phyloP scores from a whole-genome alignment of 2,113 vertebrate species.

The Cephalophus harveyi region DNA sequence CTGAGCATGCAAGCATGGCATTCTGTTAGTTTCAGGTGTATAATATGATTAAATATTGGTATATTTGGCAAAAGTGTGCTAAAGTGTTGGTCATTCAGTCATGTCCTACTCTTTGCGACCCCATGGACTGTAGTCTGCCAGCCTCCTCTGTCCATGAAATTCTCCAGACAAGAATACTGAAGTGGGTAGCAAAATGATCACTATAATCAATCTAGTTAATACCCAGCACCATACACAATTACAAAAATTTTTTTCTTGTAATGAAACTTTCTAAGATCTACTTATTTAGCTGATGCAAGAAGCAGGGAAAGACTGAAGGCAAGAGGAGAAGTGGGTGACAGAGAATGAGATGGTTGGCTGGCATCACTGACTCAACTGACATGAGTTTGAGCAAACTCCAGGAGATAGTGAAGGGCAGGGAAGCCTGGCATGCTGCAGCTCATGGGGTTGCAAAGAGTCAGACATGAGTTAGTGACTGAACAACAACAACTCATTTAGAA shows the following conservation, averaged over 20 bases:
- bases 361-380: neutral
- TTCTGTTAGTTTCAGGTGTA: neutral
- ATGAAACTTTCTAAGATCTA: neutral
- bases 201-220: neutral
- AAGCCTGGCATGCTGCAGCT: neutral
- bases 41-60: neutral
- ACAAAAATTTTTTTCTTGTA: neutral
- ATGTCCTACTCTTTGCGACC: fast-evolving
- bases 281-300: neutral
- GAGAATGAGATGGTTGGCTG: neutral
- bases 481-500: neutral
- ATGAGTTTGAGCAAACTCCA: neutral
- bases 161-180: neutral
- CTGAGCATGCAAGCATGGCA: neutral
- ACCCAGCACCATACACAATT: neutral
- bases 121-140: neutral
- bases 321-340: neutral
- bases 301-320: neutral
- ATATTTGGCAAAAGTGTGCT: neutral
- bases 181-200: neutral
- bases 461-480: neutral
- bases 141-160: neutral
- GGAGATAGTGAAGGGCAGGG: neutral
- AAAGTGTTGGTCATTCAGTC: neutral
- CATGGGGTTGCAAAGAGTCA: neutral